Conservation (phyloP, 2,888 invertebrate genomes). For the Auanema freiburgensis region DNA sequence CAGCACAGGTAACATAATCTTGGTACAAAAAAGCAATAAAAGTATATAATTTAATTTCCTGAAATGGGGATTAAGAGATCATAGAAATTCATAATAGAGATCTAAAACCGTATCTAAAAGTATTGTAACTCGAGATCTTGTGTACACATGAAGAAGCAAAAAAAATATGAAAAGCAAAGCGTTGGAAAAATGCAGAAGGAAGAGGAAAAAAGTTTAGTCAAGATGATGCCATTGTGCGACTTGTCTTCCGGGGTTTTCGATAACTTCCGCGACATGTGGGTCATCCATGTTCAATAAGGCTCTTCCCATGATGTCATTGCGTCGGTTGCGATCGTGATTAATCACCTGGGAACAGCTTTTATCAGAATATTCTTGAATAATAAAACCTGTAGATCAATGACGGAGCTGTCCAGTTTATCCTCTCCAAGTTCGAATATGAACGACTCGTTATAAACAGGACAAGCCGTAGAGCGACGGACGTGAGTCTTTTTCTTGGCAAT, state of each 20-base stretch:
- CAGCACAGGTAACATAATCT: too few relatives aligned
- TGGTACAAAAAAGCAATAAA: too few relatives aligned
- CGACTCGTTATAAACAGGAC: conserved; percentile 98
- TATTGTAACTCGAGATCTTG: too few relatives aligned
- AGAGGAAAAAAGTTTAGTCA: conserved; percentile 22
- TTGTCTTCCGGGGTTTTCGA: conserved; percentile 92
- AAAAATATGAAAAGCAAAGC: too few relatives aligned
- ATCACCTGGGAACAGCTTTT: conserved; percentile 34
- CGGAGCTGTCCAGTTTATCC: conserved; percentile 35
- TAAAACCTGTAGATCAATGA: conserved; percentile 47
- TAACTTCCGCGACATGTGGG: conserved; percentile 64
- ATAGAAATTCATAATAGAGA: too few relatives aligned
- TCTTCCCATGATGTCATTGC: conserved; percentile 49
- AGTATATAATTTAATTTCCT: too few relatives aligned
- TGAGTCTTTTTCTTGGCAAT: conserved; percentile 99
- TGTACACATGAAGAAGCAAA: too few relatives aligned
- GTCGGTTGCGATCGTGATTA: conserved; percentile 39
- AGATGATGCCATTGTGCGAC: conserved; percentile 99
- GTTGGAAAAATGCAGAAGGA: not conserved
- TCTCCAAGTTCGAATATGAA: conserved; percentile 92
- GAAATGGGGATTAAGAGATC: too few relatives aligned
- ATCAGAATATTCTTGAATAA: not conserved
- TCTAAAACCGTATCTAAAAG: too few relatives aligned
- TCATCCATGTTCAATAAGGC: conserved; percentile 45
- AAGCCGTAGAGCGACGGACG: conserved; percentile 77